These are phyloP conservation scores for Hirtodrosophila duncani DNA, from an alignment of 2,888 invertebrate genomes.

Conservation along the genomic window DNA sequence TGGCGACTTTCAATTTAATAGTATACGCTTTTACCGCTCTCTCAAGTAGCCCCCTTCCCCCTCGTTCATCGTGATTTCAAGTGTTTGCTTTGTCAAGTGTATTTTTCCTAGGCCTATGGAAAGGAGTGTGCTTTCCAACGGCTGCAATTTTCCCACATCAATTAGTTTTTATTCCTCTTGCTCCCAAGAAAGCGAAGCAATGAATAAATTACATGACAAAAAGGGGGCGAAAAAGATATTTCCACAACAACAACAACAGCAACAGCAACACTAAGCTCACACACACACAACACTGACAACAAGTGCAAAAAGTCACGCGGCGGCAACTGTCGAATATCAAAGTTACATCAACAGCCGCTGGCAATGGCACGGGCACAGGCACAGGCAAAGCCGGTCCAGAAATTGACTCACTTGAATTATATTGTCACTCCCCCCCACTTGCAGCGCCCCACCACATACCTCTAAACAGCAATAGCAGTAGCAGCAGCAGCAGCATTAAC, in stretches of 20 bases:
- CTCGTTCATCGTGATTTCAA: no score
- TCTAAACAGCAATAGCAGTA: no score
- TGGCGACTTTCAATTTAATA: no score
- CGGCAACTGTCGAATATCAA: slow-evolving; percentile 43
- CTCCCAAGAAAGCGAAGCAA: slow-evolving; percentile 58
- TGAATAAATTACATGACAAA: slow-evolving; percentile 75
- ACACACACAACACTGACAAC: slow-evolving; percentile 52
- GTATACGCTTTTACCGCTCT: no score
- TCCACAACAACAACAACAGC: neutral
- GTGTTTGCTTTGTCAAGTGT: slow-evolving; percentile 56
- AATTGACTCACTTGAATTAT: slow-evolving; percentile 77
- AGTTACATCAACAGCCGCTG: slow-evolving; percentile 69
- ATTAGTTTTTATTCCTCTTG: slow-evolving; percentile 55
- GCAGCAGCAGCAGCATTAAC: no score
- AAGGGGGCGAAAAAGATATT: slow-evolving; percentile 3
- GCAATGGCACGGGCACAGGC: slow-evolving; percentile 2
- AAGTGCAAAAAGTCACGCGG: slow-evolving; percentile 77
- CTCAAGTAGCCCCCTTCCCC: no score
- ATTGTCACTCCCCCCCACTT: slow-evolving; percentile 42
- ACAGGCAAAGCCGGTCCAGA: slow-evolving; percentile 42
- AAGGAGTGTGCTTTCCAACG: slow-evolving; percentile 33
- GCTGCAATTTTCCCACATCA: slow-evolving; percentile 72
- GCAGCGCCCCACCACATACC: neutral
- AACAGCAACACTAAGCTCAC: slow-evolving; percentile 5
- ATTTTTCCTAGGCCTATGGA: slow-evolving; percentile 25